phyloP scores from a whole-genome alignment of 2,113 vertebrate species.

The Myiopsitta monachus region DNA sequence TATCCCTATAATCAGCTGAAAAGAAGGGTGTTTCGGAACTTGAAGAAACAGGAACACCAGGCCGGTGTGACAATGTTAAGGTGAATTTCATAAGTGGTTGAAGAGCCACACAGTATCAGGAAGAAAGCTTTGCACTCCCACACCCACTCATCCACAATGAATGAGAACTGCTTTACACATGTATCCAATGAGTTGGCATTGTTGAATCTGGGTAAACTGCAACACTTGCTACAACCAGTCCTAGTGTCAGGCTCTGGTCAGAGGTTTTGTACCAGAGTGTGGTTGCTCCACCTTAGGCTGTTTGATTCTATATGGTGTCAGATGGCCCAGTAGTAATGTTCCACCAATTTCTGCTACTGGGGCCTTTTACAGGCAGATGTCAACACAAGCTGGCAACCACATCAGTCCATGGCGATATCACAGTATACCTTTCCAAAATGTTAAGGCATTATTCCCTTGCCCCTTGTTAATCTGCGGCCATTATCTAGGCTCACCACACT shows the following conservation, averaged over 20 bases:
- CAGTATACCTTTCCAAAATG: background rate
- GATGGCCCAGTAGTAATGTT: background rate
- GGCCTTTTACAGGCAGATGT: background rate
- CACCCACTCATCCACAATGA: background rate
- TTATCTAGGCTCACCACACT: background rate
- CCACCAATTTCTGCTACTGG: background rate
- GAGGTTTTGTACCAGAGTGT: background rate
- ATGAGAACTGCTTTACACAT: background rate
- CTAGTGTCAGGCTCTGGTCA: background rate
- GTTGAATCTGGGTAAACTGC: background rate
- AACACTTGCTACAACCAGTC: background rate
- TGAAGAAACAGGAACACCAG: background rate
- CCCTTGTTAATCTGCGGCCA: background rate
- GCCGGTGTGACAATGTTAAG: background rate
- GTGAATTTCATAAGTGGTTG: background rate
- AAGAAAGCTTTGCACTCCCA: background rate
- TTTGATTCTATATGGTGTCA: background rate
- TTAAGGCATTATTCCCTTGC: background rate
- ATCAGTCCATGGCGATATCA: background rate
- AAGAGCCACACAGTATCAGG: background rate
- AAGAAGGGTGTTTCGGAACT: background rate
- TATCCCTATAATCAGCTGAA: background rate
- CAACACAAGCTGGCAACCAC: background rate
- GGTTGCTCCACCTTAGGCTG: background rate
- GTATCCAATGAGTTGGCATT: background rate